phyloP scores from a whole-genome alignment of 2,888 invertebrate genomes.

The Phalangium opilio region DNA sequence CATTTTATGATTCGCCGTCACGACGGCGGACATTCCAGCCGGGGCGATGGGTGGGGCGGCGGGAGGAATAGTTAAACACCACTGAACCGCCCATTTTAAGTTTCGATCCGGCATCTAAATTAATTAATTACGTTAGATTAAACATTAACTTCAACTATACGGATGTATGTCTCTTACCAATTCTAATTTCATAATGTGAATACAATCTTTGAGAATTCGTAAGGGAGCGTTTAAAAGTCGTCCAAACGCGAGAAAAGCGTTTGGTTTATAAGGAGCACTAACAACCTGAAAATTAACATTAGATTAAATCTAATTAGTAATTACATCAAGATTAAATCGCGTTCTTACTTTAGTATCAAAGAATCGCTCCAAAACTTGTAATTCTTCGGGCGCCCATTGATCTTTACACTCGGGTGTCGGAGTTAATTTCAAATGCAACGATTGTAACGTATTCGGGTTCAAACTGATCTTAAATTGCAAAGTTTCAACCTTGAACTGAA shows the following conservation, averaged over 20 bases:
- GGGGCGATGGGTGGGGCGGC: constrained; percentile 71
- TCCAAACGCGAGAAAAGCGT: constrained; percentile 69
- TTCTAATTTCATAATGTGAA: constrained; percentile 66
- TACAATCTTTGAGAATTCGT: constrained; percentile 76
- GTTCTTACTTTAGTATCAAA: constrained; percentile 50
- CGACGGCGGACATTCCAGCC: constrained; percentile 72
- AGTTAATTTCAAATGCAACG: constrained; percentile 65
- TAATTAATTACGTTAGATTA: constrained; percentile 5
- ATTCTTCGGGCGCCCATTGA: constrained; percentile 69
- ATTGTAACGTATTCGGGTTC: constrained; percentile 76
- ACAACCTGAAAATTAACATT: constrained; percentile 62
- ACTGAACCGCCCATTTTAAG: constrained; percentile 61
- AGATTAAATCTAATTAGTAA: too few relatives aligned
- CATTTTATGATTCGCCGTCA: constrained; percentile 71
- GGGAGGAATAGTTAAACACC: constrained; percentile 83
- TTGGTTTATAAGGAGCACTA: constrained; percentile 78
- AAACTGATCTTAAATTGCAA: constrained; percentile 73
- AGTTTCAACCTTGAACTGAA: constrained; percentile 75
- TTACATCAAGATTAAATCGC: neutral
- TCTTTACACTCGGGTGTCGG: constrained; percentile 70
- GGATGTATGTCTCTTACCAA: constrained; percentile 27
- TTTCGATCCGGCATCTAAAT: constrained; percentile 29
- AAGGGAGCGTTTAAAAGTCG: constrained; percentile 67
- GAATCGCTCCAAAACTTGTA: constrained; percentile 79
- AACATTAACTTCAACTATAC: neutral